Evolutionary conservation across 2,888 invertebrate genomes (phyloP).

Genomic region (Rambutsinella grinnellia): DNA sequence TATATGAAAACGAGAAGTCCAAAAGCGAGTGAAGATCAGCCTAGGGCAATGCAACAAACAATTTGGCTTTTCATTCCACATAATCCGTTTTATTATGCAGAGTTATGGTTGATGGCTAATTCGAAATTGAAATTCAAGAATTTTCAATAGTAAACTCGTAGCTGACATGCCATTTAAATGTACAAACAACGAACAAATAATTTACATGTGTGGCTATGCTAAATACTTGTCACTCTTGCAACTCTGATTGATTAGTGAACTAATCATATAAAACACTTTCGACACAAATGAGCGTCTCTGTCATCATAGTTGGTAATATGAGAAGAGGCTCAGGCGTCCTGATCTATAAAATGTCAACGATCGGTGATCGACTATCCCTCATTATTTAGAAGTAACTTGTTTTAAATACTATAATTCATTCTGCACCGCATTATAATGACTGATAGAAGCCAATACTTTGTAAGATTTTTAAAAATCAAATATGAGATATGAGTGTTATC

Average conservation of each 20-base stretch:
- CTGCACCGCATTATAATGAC: neutral
- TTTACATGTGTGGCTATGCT: neutral
- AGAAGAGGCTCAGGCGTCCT: neutral
- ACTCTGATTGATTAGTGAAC: neutral
- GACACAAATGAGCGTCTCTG: too few relatives aligned
- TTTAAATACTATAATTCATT: too few relatives aligned
- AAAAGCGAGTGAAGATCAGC: too few relatives aligned
- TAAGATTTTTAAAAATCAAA: too few relatives aligned
- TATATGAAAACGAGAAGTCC: neutral
- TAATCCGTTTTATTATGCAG: neutral
- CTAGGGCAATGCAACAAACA: neutral
- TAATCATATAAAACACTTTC: neutral
- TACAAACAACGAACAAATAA: neutral
- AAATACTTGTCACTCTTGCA: neutral
- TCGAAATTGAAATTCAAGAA: neutral
- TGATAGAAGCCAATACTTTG: too few relatives aligned
- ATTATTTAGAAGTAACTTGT: constrained; percentile 33
- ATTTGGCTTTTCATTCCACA: neutral
- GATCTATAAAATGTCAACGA: constrained; percentile 42
- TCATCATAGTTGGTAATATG: neutral
- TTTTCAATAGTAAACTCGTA: neutral
- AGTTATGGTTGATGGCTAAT: neutral
- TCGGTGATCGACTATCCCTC: constrained; percentile 22
- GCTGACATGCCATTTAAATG: neutral
- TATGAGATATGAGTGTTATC: too few relatives aligned